Conservation (phyloP, 1,140 invertebrate genomes). For the Microvelia longipes region DNA sequence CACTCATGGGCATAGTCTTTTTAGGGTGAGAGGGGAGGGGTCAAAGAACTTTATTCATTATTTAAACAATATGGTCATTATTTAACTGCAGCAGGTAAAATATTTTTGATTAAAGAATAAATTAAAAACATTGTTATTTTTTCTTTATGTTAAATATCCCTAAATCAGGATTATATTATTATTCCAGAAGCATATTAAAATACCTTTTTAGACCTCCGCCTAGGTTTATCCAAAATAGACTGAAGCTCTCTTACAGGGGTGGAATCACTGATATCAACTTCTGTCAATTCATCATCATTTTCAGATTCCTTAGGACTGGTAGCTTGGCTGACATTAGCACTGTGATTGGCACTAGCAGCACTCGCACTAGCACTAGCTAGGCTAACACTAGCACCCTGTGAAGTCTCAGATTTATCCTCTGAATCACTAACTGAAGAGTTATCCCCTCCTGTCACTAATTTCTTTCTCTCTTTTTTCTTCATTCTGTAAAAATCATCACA, state of each 20-base stretch:
- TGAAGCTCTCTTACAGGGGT: constrained; percentile 8
- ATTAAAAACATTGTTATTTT: too few species aligned
- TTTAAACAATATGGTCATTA: too few species aligned
- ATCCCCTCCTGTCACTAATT: constrained; percentile 30
- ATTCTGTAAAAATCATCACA: not conserved
- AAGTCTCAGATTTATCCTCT: constrained; percentile 30
- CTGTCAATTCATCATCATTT: not conserved
- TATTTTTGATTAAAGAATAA: too few species aligned
- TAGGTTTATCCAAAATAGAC: not conserved
- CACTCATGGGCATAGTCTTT: too few species aligned
- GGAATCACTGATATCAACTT: constrained; percentile 4
- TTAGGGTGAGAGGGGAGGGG: too few species aligned
- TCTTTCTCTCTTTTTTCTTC: constrained; percentile 27
- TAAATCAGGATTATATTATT: too few species aligned
- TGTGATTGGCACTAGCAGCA: not conserved
- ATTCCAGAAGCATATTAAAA: too few species aligned
- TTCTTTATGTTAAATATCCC: too few species aligned
- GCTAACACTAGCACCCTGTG: not conserved
- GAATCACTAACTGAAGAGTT: constrained; percentile 42
- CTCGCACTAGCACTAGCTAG: not conserved
- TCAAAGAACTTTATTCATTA: too few species aligned
- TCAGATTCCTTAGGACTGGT: constrained; percentile 3
- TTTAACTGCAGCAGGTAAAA: too few species aligned
- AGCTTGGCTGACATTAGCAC: not conserved
- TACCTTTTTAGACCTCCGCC: not conserved